Evolutionary conservation across 2,113 vertebrate genomes (phyloP).

Genomic region (Mus pahari): DNA sequence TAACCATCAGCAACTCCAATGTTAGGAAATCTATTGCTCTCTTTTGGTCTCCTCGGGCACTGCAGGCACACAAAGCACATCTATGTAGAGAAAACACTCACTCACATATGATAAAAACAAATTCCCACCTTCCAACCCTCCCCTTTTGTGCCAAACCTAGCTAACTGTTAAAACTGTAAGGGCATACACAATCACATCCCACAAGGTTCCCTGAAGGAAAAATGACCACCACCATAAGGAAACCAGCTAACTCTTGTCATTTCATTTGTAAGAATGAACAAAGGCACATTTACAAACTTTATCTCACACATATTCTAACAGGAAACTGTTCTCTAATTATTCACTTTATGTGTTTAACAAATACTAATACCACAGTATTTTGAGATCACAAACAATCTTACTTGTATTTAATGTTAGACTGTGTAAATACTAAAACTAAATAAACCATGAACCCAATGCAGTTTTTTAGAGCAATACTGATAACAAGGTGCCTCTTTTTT

Average conservation of each 20-base stretch:
- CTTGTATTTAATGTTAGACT: constrained; percentile 36
- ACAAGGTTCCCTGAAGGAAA: constrained; percentile 47
- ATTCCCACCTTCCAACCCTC: neutral
- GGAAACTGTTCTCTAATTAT: constrained; percentile 26
- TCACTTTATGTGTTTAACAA: constrained; percentile 48
- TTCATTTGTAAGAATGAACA: constrained; percentile 35
- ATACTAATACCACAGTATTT: neutral
- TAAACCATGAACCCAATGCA: neutral
- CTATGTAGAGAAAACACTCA: neutral
- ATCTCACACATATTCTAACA: neutral
- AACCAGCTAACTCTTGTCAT: constrained; percentile 11
- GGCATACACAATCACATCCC: constrained; percentile 56
- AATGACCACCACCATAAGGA: constrained; percentile 25
- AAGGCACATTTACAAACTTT: constrained; percentile 46
- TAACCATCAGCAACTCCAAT: neutral
- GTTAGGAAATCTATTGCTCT: neutral
- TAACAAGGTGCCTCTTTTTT: constrained; percentile 48
- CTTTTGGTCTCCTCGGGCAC: neutral
- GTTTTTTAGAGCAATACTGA: neutral
- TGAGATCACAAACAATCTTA: constrained; percentile 47
- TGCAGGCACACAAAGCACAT: neutral
- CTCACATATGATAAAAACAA: no score
- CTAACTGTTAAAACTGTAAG: constrained; percentile 49
- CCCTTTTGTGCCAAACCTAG: neutral
- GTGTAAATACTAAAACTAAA: neutral